Evolutionary conservation across 2,797 vertebrate genomes (phyloP), one percentile per base, ranked within the genome.

Genomic region (Lacerta viridis): DNA sequence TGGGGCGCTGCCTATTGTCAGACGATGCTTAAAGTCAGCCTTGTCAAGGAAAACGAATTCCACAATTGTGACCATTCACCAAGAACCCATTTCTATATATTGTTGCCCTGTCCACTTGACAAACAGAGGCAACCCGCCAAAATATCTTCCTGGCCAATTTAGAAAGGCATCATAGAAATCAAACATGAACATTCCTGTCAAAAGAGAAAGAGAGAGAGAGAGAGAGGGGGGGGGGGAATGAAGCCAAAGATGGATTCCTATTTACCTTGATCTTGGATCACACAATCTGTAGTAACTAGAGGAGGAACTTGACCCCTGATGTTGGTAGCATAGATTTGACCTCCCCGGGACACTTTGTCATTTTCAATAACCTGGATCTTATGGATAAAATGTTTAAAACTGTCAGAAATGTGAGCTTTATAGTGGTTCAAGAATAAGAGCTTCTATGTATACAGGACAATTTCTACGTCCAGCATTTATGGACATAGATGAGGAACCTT

Each of bases 311-410:
- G 99, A 90, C 99, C 99, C 95, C 98, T 97, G 80, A 97, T 78
- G 90, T 98, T 98, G 69, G 99, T 99, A 89, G 93, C 93, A 90
- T 98, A 99, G 72, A 98, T 93, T 85, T 98, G 98, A 17, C 97
- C 98, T 75, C 96, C 97, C 86, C 97, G 95, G 91, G 96, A 96
- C 77, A 93, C 93, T 93, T 97, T 98, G 95, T 99, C 98, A 84
- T 96, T 97, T 91, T 98, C 98, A 13, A 99, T 99, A 72, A 99
- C 98, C 93, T 99, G 98, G 82, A 97, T 99, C 99, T 99, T 93
- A 94, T 61, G 36, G 93, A 76, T 0, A 92, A 95, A 87, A 86
- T 41, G 9, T 72, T 43, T 7, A 82, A 78, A 3, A 59, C 27
- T 80, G 11, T 39, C 25, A 94, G 74, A 33, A 8, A 46, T 80